Conservation (phyloP, 2,113 vertebrate genomes). For the Phyllostomus discolor region DNA sequence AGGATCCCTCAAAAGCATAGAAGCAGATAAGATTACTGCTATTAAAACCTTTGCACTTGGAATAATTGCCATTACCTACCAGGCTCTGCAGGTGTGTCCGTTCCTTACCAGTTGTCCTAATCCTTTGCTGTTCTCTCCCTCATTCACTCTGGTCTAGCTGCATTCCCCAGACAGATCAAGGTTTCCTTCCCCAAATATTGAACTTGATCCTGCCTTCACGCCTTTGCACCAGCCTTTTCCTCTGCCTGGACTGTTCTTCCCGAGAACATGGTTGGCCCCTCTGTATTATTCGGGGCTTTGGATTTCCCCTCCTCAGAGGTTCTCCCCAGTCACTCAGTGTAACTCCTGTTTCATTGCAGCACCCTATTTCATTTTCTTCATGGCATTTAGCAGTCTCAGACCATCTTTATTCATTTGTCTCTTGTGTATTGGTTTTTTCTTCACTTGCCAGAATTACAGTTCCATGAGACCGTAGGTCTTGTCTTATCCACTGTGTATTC, state of each 20-base stretch:
- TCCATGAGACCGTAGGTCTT: background rate
- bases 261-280: background rate
- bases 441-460: background rate
- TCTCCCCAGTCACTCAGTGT: background rate
- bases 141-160: background rate
- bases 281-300: background rate
- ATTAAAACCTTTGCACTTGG: background rate
- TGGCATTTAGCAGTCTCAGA: background rate
- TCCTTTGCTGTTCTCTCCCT: background rate
- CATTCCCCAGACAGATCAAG: background rate
- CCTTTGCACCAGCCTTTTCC: conserved; percentile 24
- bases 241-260: background rate
- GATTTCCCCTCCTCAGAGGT: background rate
- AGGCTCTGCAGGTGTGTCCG: background rate
- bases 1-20: background rate
- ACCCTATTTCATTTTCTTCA: background rate
- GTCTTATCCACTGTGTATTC: background rate
- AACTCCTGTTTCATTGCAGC: background rate
- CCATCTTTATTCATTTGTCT: background rate
- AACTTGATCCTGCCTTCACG: background rate
- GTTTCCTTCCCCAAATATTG: background rate
- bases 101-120: background rate
- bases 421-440: background rate
- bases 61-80: background rate
- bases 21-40: background rate